phyloP scores from a whole-genome alignment of 1,140 invertebrate species.

The Choristoneura fumiferana region DNA sequence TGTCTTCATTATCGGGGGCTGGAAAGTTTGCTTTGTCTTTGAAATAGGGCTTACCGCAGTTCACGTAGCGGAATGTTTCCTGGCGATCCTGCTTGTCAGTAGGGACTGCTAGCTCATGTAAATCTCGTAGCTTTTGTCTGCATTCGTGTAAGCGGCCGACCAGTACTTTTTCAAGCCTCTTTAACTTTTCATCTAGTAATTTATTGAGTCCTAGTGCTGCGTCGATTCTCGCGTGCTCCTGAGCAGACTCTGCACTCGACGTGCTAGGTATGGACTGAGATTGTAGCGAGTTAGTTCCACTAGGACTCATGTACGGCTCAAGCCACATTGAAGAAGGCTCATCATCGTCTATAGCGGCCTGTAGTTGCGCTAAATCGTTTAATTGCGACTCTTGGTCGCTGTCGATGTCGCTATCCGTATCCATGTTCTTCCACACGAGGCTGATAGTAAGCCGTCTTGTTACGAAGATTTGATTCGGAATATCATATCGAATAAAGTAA shows the following conservation, averaged over 20 bases:
- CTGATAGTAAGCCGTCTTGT: too few species aligned
- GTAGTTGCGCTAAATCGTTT: constrained; percentile 43
- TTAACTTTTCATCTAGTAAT: constrained; percentile 53
- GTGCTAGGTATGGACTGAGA: constrained; percentile 14
- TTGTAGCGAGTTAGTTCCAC: constrained; percentile 24
- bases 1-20: constrained; percentile 60
- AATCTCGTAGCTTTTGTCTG: constrained; percentile 36
- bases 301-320: constrained; percentile 6
- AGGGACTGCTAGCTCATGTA: constrained; percentile 25
- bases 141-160: constrained; percentile 43
- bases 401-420: constrained; percentile 36
- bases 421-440: constrained; percentile 4
- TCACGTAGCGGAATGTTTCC: constrained; percentile 42
- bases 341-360: constrained; percentile 39
- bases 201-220: constrained; percentile 49
- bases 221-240: constrained; percentile 45
- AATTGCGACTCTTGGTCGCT: constrained; percentile 46
- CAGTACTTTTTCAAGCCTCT: constrained; percentile 46
- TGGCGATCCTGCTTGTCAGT: constrained; percentile 33
- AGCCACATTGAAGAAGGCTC: constrained; percentile 20
- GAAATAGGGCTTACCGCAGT: constrained; percentile 64
- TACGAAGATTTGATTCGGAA: too few species aligned
- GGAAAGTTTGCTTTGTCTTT: constrained; percentile 52
- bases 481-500: too few species aligned
- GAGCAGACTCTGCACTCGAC: constrained; percentile 7